These are phyloP conservation scores for Allobates femoralis DNA, from an alignment of 2,797 vertebrate genomes.

Conservation along the genomic window DNA sequence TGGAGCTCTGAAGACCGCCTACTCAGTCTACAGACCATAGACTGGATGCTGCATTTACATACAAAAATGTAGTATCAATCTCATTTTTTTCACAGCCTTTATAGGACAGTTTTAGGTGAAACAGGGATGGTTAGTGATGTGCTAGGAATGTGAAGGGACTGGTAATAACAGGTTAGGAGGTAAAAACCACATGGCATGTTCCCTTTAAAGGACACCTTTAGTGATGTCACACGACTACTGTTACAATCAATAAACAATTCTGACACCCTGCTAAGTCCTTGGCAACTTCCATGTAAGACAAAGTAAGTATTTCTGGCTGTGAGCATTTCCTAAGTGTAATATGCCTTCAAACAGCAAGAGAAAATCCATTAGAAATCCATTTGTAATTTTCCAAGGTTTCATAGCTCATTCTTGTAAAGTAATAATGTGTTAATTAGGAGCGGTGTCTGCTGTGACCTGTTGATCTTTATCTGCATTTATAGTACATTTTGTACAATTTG, in stretches of 20 bases:
- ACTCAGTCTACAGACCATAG: too few relatives aligned
- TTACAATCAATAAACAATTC: neutral
- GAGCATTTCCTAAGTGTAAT: neutral
- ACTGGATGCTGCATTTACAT: too few relatives aligned
- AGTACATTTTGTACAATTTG: neutral
- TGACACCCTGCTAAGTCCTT: neutral
- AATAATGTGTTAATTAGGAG: too few relatives aligned
- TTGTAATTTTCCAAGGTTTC: neutral
- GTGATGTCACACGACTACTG: neutral
- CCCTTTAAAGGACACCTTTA: neutral
- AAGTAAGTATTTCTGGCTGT: neutral
- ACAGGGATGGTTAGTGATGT: too few relatives aligned
- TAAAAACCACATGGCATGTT: too few relatives aligned
- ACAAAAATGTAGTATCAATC: too few relatives aligned
- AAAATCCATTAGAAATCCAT: neutral
- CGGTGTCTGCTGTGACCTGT: neutral
- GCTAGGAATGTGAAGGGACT: too few relatives aligned
- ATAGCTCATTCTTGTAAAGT: neutral
- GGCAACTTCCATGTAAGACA: neutral
- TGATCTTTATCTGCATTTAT: neutral
- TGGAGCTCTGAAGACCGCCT: too few relatives aligned
- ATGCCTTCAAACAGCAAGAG: neutral
- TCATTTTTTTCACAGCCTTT: too few relatives aligned
- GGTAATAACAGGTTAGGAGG: too few relatives aligned
- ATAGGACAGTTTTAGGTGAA: too few relatives aligned